Conservation (phyloP, 2,113 vertebrate species). For the Calyptommatus sinebrachiatus region DNA sequence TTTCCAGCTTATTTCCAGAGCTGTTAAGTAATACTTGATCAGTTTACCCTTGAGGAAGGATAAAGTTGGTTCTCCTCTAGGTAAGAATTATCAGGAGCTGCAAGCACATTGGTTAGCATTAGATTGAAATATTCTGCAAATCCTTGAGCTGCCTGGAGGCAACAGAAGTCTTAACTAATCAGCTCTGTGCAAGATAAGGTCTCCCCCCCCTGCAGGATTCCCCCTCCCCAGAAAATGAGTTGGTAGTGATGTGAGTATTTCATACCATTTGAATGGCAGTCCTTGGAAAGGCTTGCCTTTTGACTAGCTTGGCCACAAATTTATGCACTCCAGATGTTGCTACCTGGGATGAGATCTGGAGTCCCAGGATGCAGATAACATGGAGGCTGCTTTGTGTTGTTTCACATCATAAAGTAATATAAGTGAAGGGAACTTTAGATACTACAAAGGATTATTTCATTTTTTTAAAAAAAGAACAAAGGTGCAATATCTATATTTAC, state of each 20-base stretch:
- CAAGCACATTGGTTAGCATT: background rate
- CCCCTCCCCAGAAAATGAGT: background rate
- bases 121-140: background rate
- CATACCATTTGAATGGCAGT: background rate
- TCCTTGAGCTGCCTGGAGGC: background rate
- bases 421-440: too few relatives aligned
- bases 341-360: too few relatives aligned
- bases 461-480: too few relatives aligned
- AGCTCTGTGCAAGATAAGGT: background rate
- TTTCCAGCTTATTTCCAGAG: background rate
- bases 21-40: background rate
- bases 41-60: background rate
- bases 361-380: too few relatives aligned
- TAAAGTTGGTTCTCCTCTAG: background rate
- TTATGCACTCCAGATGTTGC: too few relatives aligned
- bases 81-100: background rate
- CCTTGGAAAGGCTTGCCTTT: background rate
- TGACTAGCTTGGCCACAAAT: too few relatives aligned
- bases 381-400: too few relatives aligned
- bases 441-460: too few relatives aligned
- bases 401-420: too few relatives aligned
- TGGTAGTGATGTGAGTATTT: background rate
- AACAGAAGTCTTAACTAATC: background rate
- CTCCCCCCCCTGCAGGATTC: background rate
- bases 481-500: too few relatives aligned